Evolutionary conservation across 2,888 invertebrate genomes (phyloP).

Genomic region (Drosophila picticornis): DNA sequence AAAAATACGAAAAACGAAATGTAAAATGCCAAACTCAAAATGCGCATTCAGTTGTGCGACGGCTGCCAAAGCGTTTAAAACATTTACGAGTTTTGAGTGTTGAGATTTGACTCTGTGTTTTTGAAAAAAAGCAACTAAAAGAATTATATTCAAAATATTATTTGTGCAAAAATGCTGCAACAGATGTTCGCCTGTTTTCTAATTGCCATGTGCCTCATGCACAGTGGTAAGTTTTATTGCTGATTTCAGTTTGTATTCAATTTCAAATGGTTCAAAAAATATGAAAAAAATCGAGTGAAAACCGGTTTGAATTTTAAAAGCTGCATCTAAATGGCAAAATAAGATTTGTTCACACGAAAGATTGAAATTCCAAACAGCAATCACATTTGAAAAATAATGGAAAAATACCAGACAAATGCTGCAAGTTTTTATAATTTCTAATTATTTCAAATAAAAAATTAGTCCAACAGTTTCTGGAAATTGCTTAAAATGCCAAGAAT

Average conservation of each 20-base stretch:
- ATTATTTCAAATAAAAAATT: neutral
- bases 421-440: neutral
- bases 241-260: neutral
- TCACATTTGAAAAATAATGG: neutral
- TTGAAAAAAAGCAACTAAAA: neutral
- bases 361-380: neutral
- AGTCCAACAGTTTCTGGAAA: neutral
- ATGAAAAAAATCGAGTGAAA: conserved; percentile 8
- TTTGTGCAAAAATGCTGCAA: conserved; percentile 72
- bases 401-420: neutral
- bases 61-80: conserved; percentile 50
- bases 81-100: conserved; percentile 9
- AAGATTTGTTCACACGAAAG: neutral
- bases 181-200: conserved; percentile 73
- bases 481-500: neutral
- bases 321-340: neutral
- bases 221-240: conserved; percentile 77
- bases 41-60: conserved; percentile 64
- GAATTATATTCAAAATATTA: conserved; percentile 5
- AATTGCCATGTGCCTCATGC: conserved; percentile 78
- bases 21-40: conserved; percentile 15
- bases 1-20: conserved; percentile 29
- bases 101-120: conserved; percentile 5
- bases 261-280: conserved; percentile 4
- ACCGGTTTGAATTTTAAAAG: conserved; percentile 27